phyloP scores from a whole-genome alignment of 2,888 invertebrate genomes.

The Leucoptera coffeella region DNA sequence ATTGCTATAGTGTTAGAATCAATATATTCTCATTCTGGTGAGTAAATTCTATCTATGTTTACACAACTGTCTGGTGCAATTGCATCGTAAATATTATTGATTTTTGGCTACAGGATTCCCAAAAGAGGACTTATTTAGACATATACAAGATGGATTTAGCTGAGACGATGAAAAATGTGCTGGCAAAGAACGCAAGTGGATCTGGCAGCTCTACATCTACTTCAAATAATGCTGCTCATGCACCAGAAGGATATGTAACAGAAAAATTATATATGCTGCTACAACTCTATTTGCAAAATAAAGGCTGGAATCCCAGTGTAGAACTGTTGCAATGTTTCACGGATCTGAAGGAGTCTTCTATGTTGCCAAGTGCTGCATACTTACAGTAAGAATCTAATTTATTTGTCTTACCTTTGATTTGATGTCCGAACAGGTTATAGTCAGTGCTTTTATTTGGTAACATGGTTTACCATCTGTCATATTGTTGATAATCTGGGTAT shows the following conservation, averaged over 20 bases:
- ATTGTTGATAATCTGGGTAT: background rate
- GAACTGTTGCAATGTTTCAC: constrained; percentile 80
- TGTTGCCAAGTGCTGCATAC: constrained; percentile 82
- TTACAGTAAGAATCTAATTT: constrained; percentile 64
- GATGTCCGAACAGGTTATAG: background rate
- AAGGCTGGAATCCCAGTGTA: constrained; percentile 84
- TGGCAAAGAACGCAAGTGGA: constrained; percentile 63
- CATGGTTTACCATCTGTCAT: background rate
- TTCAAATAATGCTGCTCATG: constrained; percentile 47
- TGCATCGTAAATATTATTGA: too few species aligned
- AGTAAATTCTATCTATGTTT: constrained; percentile 9
- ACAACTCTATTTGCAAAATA: constrained; percentile 80
- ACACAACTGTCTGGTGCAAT: too few species aligned
- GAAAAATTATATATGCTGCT: constrained; percentile 83
- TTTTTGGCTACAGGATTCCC: constrained; percentile 40
- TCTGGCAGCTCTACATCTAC: constrained; percentile 26
- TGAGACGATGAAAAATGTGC: constrained; percentile 82
- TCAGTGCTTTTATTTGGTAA: background rate
- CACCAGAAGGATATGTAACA: constrained; percentile 76
- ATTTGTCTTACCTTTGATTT: constrained; percentile 11
- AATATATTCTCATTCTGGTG: constrained; percentile 43
- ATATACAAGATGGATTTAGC: constrained; percentile 76
- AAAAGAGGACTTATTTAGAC: constrained; percentile 62
- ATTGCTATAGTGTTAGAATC: constrained; percentile 1
- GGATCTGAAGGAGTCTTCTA: constrained; percentile 79